A percentile compares a stretch with the other conserved stretches of the same genome.
These are phyloP conservation scores for Archocentrus centrarchus DNA, from an alignment of 2,113 vertebrate genomes.

Conservation along the genomic window DNA sequence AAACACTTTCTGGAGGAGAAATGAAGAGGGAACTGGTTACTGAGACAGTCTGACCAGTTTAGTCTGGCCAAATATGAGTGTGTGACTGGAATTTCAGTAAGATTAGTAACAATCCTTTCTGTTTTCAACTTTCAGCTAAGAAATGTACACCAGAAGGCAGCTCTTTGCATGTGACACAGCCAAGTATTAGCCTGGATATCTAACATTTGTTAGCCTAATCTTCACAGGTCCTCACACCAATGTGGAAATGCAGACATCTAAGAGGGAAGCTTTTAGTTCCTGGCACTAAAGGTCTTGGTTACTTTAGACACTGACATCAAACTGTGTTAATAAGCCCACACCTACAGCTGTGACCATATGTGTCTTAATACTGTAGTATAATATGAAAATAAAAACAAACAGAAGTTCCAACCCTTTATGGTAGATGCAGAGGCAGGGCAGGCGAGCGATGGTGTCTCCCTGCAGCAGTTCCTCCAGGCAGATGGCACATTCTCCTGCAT, in stretches of 20 bases:
- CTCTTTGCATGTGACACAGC: too few species aligned
- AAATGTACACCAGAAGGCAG: too few species aligned
- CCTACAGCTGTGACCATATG: neutral
- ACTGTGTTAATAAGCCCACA: neutral
- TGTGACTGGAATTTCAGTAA: neutral
- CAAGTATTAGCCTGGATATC: neutral
- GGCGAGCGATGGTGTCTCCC: constrained; percentile 95
- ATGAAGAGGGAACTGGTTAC: neutral
- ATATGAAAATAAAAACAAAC: neutral
- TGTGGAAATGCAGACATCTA: neutral
- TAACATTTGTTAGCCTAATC: neutral
- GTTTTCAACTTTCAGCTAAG: too few species aligned
- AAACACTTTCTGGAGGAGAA: neutral
- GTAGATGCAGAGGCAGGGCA: constrained; percentile 98
- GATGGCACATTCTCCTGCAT: constrained; percentile 96
- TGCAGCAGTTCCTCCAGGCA: constrained; percentile 94
- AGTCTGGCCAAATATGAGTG: neutral
- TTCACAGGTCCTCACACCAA: neutral
- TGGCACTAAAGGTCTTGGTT: neutral
- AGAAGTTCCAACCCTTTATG: constrained; percentile 87
- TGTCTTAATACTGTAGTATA: too few species aligned
- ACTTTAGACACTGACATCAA: neutral
- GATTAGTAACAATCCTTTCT: neutral
- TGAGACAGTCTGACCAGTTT: neutral
- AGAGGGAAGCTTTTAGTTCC: neutral